These are phyloP conservation scores for Spheniscus mendiculus DNA, from an alignment of 2,113 vertebrate species.

Conservation along the genomic window DNA sequence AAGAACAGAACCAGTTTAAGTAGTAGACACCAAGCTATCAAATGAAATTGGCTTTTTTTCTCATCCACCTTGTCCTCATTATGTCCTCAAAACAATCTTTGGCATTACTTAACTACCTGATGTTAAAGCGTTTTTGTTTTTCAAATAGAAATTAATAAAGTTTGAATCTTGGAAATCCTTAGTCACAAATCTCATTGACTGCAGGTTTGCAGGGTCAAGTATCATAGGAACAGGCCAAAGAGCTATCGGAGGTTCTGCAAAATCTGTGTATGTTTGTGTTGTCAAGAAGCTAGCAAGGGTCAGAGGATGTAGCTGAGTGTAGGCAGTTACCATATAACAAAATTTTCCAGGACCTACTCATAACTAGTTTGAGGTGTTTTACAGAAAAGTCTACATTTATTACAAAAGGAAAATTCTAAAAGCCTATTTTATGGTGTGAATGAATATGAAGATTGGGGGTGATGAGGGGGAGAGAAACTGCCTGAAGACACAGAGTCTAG, in stretches of 20 bases:
- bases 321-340: background rate
- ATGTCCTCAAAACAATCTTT: background rate
- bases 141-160: background rate
- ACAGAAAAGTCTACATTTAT: background rate
- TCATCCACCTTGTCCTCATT: background rate
- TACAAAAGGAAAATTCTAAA: background rate
- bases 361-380: background rate
- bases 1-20: background rate
- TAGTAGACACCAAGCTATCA: background rate
- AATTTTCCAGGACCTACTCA: background rate
- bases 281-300: background rate
- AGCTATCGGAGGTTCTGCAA: background rate
- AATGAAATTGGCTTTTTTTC: background rate
- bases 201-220: background rate
- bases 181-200: background rate
- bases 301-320: background rate
- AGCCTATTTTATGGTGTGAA: background rate
- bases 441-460: rapidly evolving
- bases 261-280: background rate
- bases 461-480: background rate
- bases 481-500: background rate
- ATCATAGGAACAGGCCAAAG: background rate
- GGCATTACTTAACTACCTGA: background rate
- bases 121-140: background rate
- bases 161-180: background rate